phyloP scores from a whole-genome alignment of 2,797 vertebrate species.

The Eurystomus glaucurus region DNA sequence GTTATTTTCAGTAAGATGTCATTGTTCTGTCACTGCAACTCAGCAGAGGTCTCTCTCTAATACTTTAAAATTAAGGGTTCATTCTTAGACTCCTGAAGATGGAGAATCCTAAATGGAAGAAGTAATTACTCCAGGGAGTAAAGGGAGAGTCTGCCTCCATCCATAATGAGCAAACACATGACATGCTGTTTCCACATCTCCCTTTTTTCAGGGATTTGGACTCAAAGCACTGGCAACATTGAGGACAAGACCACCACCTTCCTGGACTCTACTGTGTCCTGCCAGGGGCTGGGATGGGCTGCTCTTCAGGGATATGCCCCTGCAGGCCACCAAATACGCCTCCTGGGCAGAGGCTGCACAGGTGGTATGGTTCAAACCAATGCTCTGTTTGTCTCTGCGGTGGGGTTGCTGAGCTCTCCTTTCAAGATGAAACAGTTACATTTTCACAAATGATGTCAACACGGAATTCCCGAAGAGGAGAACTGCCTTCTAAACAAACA shows the following conservation, averaged over 20 bases:
- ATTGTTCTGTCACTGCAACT: not conserved
- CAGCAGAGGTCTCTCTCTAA: not conserved
- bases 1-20: not conserved
- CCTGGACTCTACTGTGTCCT: not conserved
- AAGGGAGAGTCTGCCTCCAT: not conserved
- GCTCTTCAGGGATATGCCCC: not conserved
- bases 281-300: not conserved
- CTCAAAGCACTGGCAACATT: not conserved
- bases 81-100: not conserved
- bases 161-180: not conserved
- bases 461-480: not conserved
- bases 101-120: not conserved
- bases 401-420: not conserved
- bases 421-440: not conserved
- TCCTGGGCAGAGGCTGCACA: not conserved
- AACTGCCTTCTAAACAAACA: not conserved
- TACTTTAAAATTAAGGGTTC: not conserved
- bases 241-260: not conserved
- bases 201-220: not conserved
- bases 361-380: accelerated
- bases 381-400: not conserved
- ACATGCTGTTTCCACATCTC: not conserved
- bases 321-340: not conserved
- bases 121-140: not conserved
- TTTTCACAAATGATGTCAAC: not conserved